Conservation (phyloP, 2,113 vertebrate genomes). For the Leptosomus discolor region DNA sequence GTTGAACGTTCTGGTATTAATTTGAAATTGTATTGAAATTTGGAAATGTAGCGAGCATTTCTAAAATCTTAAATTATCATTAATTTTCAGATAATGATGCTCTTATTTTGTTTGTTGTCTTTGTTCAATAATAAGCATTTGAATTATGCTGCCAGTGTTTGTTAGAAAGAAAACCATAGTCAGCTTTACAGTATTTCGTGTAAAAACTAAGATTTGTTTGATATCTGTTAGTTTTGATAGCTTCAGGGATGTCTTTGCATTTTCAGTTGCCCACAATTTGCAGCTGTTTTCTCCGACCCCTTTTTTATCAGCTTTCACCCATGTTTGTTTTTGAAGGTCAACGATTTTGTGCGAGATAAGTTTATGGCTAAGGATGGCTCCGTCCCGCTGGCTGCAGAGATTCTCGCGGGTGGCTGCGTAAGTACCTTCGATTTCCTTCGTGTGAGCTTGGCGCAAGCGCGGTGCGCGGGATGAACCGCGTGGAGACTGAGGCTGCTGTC, state of each 20-base stretch:
- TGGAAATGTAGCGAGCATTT: not conserved
- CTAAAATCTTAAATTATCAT: not conserved
- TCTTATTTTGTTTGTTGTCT: not conserved
- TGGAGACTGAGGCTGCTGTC: constrained; percentile 63
- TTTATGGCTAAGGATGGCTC: constrained; percentile 78
- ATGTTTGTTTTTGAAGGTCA: constrained; percentile 78
- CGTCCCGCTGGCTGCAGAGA: constrained; percentile 80
- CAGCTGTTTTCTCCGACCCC: constrained; percentile 1
- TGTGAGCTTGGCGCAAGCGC: not conserved
- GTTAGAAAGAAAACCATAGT: not conserved
- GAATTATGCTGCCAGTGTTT: not conserved
- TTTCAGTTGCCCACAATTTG: not conserved
- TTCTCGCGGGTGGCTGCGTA: constrained; percentile 87
- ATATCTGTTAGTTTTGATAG: not conserved
- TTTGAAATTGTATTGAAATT: not conserved
- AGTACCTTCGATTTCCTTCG: constrained; percentile 67
- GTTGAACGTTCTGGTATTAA: not conserved
- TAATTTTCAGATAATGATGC: not conserved
- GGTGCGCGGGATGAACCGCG: not conserved
- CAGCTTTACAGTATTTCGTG: not conserved
- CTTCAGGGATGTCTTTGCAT: not conserved
- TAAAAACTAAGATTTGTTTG: not conserved
- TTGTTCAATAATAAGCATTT: not conserved
- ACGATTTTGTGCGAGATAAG: constrained; percentile 90
- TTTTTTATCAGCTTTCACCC: constrained; percentile 17